Conservation (phyloP, 2,888 invertebrate species). For the Gerris lacustris region DNA sequence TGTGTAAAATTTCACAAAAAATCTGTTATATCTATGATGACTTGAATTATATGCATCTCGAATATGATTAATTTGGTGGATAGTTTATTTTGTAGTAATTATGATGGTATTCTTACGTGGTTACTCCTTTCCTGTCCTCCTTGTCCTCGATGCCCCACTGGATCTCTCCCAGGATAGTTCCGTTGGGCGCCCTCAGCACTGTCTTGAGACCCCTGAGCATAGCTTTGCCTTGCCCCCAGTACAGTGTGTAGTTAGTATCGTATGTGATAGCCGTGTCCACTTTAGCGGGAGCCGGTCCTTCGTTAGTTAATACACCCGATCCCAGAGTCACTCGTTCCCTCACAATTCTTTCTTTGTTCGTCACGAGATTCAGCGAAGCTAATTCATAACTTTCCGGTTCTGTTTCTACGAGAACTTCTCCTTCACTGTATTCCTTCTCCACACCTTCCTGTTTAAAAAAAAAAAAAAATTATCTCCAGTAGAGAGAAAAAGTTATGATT, state of each 20-base stretch:
- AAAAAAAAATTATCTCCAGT: neutral
- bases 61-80: no score
- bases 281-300: constrained; percentile 38
- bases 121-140: constrained; percentile 44
- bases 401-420: constrained; percentile 66
- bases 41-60: no score
- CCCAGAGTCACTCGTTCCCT: constrained; percentile 45
- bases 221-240: constrained; percentile 68
- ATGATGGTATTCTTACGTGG: constrained; percentile 34
- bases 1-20: no score
- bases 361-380: constrained; percentile 49
- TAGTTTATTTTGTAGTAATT: no score
- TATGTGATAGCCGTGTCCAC: constrained; percentile 64
- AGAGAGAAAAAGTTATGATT: neutral
- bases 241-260: constrained; percentile 53
- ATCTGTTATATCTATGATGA: no score
- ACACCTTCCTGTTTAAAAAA: constrained; percentile 38
- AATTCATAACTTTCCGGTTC: constrained; percentile 68
- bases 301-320: constrained; percentile 41
- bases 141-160: constrained; percentile 54
- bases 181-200: constrained; percentile 45
- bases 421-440: constrained; percentile 47
- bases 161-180: constrained; percentile 46
- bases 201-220: constrained; percentile 59
- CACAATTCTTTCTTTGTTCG: constrained; percentile 42